Evolutionary conservation across 2,113 vertebrate species (phyloP), one percentile per base, ranked within the genome.

Genomic region (Pterocles orientalis): DNA sequence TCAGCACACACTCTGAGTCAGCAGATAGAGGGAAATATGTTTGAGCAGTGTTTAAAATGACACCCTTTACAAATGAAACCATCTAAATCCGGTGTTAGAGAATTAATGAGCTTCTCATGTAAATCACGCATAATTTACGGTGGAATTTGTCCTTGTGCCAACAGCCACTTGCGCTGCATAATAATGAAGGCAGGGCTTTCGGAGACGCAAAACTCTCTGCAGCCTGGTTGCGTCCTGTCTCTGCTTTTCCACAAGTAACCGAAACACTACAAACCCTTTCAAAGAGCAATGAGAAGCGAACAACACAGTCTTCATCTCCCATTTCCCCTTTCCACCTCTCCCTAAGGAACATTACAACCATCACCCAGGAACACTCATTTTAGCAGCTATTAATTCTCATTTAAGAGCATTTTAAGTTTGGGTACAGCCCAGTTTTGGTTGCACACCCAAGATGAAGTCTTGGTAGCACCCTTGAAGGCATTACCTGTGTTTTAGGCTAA

Each of bases 111-210:
- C 93, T 98, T 97, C 98, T 98, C 97, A 98, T 98, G 98, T 98
- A 98, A 98, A 98, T 98, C 98, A 98, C 98, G 97, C 94, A 98
- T 98, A 98, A 98, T 97, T 97, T 95, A 93, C 77, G 85, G 51
- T 61, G 48, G 77, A 96, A 95, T 94, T 96, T 98, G 97, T 98
- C 98, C 97, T 97, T 98, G 94, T 98, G 98, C 97, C 98, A 98
- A 98, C 96, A 95, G 96, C 95, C 95, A 97, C 97, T 97, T 96
- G 97, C 83, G 34, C 77, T 98, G 98, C 98, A 98, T 98, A 97
- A 96, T 97, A 98, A 98, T 93, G 91, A 98, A 97, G 51, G 75
- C 88, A 92, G 95, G 95, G 95, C 88, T 94, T 97, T 97, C 69
- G n/a, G 94, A 97, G 95, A 97, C 54, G 47, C 18, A 10, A 95